Base-by-base conservation (phyloP, 2,888 invertebrate genomes). In the Ichneumoninae sp. region DNA sequence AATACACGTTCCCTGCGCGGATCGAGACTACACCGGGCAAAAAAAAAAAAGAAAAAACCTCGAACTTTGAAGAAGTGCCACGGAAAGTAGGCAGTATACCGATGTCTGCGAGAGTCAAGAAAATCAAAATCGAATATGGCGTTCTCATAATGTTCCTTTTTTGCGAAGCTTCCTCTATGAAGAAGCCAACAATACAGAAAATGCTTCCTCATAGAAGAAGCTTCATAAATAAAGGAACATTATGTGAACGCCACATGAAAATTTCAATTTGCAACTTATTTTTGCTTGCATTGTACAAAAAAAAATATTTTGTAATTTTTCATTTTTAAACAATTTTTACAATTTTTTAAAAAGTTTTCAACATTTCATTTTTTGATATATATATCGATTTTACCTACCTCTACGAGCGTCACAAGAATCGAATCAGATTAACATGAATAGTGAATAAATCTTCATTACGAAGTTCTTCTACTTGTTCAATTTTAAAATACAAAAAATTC, bases 1-100 rank as follows among this genome's bases (percentile, higher is more conserved):
- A 84, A 84, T 77, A 72, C 62, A 47, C 65, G 83, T 80, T 74
- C 70, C 68, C 68, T 16, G 77, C 80, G 57, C 75, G 77, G 72
- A 76, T 80, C 72, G 72, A 80, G 74, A 84, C 62, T 80, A 69
- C 83, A 80, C 77, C 77, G 33, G 2, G 47, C n/a, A 22, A 26
- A 60, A 13, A 30, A 30, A 50, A 19, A 50, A 65, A n/a, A 33
- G 36, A 62, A 65, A 19, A 65, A 47, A 19, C 36, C 0, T 36
- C 13, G 33, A 36, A 33, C 75, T 75, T 57, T 36, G 19, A 62
- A 65, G 47, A 47, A 75, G 65, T 65, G 62, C 65, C 4, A 52
- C 13, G 62, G 16, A 44, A 50, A 62, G 44, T 74, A 47, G 74
- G 33, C 60, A 50, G 62, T 30, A 22, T 8, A 22, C 57, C 57